Evolutionary conservation across 2,888 invertebrate species (phyloP).

Genomic region (Drosophila kanekoi): DNA sequence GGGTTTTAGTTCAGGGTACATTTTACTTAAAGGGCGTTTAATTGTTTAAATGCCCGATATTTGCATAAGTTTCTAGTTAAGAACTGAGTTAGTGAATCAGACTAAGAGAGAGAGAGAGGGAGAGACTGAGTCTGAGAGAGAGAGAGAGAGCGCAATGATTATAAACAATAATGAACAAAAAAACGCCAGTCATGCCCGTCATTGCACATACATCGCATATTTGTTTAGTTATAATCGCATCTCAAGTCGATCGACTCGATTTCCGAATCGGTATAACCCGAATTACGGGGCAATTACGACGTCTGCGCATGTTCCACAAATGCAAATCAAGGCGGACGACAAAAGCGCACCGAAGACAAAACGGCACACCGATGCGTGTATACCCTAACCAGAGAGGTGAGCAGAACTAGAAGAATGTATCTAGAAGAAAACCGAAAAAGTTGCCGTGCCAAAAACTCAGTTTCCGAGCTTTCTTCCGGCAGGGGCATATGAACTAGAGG

Average conservation of each 20-base stretch:
- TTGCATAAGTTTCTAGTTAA: constrained; percentile 41
- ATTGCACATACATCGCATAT: constrained; percentile 13
- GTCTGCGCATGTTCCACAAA: constrained; percentile 54
- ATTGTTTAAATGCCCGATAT: constrained; percentile 41
- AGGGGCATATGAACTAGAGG: no score
- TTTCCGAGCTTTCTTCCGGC: no score
- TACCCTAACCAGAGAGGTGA: no score
- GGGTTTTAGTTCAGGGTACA: constrained; percentile 6
- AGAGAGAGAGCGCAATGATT: neutral
- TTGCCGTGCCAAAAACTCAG: no score
- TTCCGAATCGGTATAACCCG: constrained; percentile 53
- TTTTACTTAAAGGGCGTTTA: constrained; percentile 44
- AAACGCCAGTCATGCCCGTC: constrained; percentile 29
- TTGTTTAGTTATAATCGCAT: constrained; percentile 11
- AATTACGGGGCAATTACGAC: constrained; percentile 67
- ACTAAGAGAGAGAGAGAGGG: neutral
- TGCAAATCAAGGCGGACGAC: constrained; percentile 60
- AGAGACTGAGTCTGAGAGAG: neutral
- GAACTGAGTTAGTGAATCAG: constrained; percentile 20
- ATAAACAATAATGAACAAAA: constrained; percentile 11
- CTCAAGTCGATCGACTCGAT: constrained; percentile 28
- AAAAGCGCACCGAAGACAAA: neutral
- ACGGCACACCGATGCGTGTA: no score
- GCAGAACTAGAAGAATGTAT: no score
- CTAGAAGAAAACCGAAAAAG: no score